A percentile compares a stretch with the other conserved stretches of the same genome.
Evolutionary conservation across 2,797 vertebrate genomes (phyloP).

Genomic region (Acanthis flammea): DNA sequence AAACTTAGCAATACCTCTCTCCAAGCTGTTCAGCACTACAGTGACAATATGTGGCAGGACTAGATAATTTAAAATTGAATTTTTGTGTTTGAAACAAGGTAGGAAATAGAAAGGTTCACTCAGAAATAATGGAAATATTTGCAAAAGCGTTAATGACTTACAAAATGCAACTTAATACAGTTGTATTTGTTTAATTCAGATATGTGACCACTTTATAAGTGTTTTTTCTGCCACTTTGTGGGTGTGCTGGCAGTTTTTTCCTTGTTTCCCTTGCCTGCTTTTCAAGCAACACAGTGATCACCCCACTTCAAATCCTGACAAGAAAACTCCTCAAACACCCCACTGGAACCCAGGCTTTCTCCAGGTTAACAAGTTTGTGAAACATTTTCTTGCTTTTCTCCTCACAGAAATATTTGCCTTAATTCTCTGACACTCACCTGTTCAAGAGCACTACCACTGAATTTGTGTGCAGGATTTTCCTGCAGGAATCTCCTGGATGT

Average conservation of each 20-base stretch:
- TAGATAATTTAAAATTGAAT: not conserved
- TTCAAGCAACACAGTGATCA: not conserved
- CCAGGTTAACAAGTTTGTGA: not conserved
- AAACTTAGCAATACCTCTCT: not conserved
- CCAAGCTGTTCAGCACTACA: not conserved
- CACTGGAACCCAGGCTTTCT: not conserved
- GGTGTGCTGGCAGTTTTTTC: not conserved
- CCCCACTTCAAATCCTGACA: fast-evolving
- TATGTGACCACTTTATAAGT: not conserved
- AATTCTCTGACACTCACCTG: not conserved
- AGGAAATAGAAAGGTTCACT: not conserved
- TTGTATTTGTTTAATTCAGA: not conserved
- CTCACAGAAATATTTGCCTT: not conserved
- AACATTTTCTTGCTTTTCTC: not conserved
- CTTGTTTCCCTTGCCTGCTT: not conserved
- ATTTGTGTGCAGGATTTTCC: not conserved
- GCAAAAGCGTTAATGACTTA: not conserved
- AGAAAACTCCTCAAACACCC: fast-evolving
- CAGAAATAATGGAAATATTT: not conserved
- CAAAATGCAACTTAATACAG: not conserved
- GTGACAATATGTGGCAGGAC: not conserved
- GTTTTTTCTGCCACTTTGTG: not conserved
- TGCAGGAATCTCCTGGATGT: not conserved
- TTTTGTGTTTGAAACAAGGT: not conserved
- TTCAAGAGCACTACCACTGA: not conserved